Percentiles rank a stretch among this genome's conserved stretches.
Conservation (phyloP, 1,140 invertebrate genomes). For the Eumeta japonica region DNA sequence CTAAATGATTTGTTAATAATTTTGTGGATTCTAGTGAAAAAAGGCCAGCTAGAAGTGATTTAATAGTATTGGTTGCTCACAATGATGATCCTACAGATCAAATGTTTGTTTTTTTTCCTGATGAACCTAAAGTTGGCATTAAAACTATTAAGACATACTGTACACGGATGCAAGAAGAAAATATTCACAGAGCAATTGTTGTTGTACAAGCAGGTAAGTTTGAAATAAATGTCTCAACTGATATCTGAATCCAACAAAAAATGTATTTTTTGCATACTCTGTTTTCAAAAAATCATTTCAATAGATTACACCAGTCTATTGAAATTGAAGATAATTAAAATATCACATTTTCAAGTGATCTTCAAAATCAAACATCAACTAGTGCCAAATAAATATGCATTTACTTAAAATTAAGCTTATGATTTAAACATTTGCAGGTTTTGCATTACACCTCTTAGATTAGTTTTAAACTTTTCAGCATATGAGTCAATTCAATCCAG, state of each 20-base stretch:
- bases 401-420: too few species aligned
- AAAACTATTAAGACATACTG: conserved; percentile 99
- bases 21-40: conserved; percentile 71
- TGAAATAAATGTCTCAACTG: not conserved
- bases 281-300: not conserved
- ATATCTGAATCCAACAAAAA: not conserved
- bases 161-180: conserved; percentile 99
- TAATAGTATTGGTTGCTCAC: conserved; percentile 96
- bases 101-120: conserved; percentile 96
- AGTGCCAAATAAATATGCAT: too few species aligned
- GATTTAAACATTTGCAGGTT: too few species aligned
- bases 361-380: too few species aligned
- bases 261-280: not conserved
- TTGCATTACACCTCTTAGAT: too few species aligned
- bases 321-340: too few species aligned
- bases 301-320: too few species aligned
- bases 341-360: too few species aligned
- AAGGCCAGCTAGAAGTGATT: conserved; percentile 82
- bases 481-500: too few species aligned
- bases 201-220: conserved; percentile 76
- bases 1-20: too few species aligned
- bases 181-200: conserved; percentile 95
- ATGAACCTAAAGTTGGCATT: conserved; percentile 98
- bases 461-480: too few species aligned
- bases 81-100: conserved; percentile 99